Evolutionary conservation across 2,113 vertebrate genomes (phyloP), one percentile per base, ranked within the genome.

Genomic region (Rhinichthys klamathensis): DNA sequence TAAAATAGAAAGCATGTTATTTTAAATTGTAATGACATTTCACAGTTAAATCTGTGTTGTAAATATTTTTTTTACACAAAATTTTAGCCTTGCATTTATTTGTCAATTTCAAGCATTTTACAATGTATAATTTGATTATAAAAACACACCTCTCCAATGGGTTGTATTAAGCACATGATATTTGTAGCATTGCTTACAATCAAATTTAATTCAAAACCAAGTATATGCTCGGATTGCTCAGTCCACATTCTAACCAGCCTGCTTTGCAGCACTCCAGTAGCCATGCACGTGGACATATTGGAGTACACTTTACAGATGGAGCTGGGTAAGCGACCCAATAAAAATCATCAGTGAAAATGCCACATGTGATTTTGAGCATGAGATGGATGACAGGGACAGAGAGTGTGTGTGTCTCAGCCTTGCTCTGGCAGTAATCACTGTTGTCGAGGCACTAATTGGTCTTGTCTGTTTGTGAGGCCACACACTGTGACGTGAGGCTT

Each of bases 401-500:
- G 23, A 60, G 69, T 32, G 82, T 83, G 51, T 73, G 81, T 63
- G 76, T 79, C 18, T n/a, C 30, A 38, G 76, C 58, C 5, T 72
- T 51, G 18, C 65, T 58, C 65, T 65, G 58, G 72, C 54, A 54
- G 74, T 80, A 80, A 80, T 80, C 78, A 80, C 78, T 80, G 78
- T 80, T 80, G 78, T 65, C 6, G 83, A 84, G 44, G 58, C 72
- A 77, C 74, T 84, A 84, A 76, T 84, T 84, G 72, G 73, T 67
- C 60, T 65, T 85, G 74, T 85, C 60, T 85, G 74, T 85, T 51
- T 85, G 74, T 85, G 35, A 67, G 32, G 63, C 74, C 27, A 21
- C 83, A 85, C 63, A 54, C 46, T 85, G 83, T 78, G 83, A 35
- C 16, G 49, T 38, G 75, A 35, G 46, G 32, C 10, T 65, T 78